Percentiles rank a stretch among this genome's conserved stretches.
These are phyloP conservation scores for Malaclemys terrapin DNA, from an alignment of 2,113 vertebrate species.

Conservation along the genomic window DNA sequence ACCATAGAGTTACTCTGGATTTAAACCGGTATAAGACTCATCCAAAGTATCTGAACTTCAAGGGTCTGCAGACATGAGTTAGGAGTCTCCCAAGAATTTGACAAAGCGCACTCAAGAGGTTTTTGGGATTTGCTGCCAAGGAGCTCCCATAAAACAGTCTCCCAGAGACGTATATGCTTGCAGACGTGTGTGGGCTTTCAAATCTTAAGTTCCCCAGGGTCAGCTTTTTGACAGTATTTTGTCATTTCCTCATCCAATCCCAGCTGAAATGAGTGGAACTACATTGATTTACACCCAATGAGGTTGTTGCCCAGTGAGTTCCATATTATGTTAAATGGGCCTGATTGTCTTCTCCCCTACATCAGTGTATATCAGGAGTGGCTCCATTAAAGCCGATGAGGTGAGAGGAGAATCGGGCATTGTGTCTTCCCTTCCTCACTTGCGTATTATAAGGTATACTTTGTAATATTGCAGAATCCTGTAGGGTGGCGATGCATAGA, in stretches of 20 bases:
- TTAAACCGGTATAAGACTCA: background rate
- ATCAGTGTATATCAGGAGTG: background rate
- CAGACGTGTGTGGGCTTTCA: background rate
- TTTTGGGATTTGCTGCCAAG: background rate
- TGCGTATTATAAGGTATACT: background rate
- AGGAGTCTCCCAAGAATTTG: background rate
- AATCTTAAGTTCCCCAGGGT: background rate
- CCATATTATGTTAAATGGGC: background rate
- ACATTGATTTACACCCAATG: background rate
- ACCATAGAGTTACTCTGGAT: background rate
- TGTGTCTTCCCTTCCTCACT: background rate
- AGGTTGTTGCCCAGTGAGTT: background rate
- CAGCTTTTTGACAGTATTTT: background rate
- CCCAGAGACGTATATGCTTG: background rate
- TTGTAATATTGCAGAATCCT: background rate
- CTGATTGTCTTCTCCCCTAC: background rate
- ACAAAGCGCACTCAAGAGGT: background rate
- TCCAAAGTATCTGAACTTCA: background rate
- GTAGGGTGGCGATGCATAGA: background rate
- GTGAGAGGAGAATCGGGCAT: background rate
- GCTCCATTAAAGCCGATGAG: background rate
- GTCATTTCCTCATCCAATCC: background rate
- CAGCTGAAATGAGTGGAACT: background rate
- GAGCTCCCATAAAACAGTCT: background rate
- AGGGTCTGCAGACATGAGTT: background rate